Evolutionary conservation across 1,140 invertebrate genomes (phyloP).

Genomic region (Trinorchestia longiramus): DNA sequence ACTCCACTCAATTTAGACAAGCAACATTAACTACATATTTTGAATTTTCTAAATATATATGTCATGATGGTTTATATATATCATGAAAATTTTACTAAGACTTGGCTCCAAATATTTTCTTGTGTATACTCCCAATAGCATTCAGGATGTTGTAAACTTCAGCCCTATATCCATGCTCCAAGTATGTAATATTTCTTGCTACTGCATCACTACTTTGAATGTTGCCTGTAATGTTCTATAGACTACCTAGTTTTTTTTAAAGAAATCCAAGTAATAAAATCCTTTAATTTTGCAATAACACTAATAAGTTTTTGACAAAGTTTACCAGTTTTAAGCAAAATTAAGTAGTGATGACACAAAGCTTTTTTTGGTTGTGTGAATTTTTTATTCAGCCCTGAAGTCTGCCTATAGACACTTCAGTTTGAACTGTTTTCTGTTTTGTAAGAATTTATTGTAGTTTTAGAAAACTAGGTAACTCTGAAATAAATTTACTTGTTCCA

Average conservation of each 20-base stretch:
- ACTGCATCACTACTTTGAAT: neutral
- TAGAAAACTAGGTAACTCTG: no score
- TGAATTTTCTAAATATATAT: neutral
- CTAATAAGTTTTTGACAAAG: neutral
- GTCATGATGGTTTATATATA: neutral
- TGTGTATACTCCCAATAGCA: neutral
- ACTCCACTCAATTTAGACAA: neutral
- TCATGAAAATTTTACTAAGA: neutral
- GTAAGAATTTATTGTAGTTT: no score
- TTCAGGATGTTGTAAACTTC: neutral
- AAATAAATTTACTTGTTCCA: no score
- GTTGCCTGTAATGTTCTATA: no score
- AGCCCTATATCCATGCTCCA: neutral
- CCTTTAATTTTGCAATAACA: neutral
- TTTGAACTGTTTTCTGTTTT: no score
- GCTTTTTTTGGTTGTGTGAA: no score
- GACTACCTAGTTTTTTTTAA: neutral
- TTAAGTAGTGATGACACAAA: neutral
- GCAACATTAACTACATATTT: neutral
- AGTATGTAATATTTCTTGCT: neutral
- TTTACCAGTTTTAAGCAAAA: neutral
- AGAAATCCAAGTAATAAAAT: neutral
- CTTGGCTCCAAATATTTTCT: neutral
- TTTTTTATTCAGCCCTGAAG: no score
- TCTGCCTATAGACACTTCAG: no score